These are phyloP conservation scores for Sylvilagus bachmani DNA, from an alignment of 2,113 vertebrate genomes.

Conservation along the genomic window DNA sequence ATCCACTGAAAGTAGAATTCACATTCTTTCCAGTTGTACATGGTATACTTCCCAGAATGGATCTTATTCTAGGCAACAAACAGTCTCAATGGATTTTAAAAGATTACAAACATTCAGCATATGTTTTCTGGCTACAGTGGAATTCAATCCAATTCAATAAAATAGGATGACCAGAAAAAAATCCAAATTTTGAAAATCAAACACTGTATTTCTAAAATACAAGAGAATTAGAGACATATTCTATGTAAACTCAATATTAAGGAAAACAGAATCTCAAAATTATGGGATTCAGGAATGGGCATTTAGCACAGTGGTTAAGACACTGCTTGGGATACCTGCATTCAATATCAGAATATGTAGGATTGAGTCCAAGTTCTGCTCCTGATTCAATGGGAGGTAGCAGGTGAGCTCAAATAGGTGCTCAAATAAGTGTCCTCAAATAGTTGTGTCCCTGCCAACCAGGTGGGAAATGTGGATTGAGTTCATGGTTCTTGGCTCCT, in stretches of 20 bases:
- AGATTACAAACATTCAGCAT: not conserved
- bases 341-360: no score
- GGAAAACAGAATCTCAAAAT: not conserved
- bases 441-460: not conserved
- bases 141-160: not conserved
- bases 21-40: not conserved
- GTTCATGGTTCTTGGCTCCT: no score
- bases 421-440: not conserved
- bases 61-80: not conserved
- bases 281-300: no score
- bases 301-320: no score
- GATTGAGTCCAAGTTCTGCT: no score
- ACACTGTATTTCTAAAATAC: not conserved
- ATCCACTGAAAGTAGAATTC: not conserved
- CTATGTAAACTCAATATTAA: not conserved
- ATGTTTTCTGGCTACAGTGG: not conserved
- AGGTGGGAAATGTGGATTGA: no score
- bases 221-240: not conserved
- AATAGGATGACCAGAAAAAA: not conserved
- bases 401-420: no score
- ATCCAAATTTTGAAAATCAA: not conserved
- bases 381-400: no score
- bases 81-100: not conserved
- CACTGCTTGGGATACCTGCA: no score
- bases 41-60: not conserved